Evolutionary conservation across 2,113 vertebrate species (phyloP), one percentile per base, ranked within the genome.

Genomic region (Galemys pyrenaicus): DNA sequence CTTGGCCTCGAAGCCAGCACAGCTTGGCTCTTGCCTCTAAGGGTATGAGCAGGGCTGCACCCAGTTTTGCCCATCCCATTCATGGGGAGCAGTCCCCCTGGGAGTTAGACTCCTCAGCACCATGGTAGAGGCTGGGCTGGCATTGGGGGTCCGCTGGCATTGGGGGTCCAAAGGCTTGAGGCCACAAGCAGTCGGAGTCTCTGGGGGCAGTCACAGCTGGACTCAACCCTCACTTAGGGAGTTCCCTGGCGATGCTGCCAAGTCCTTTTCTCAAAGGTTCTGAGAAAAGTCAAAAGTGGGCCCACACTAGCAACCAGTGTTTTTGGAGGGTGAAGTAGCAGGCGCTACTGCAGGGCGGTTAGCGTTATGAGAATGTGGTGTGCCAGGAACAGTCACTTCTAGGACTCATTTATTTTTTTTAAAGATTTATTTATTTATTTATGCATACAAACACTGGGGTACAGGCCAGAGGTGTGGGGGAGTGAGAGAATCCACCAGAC

Each of bases 241-340:
- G 26, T 81, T 65, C 70, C 41, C 49, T 9, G 9, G 46, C 28
- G 65, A 87, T 46, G 81, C 60, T 37, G 0, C 19, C 41, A 73
- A 65, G 30, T 65, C 65, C 20, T 95, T 49, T 75, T 9, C 79
- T 87, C 64, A 78, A 91, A 74, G n/a, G 22, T 81, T 82, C 79
- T 64, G 17, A 24, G 13, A 77, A 89, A 51, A 41, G 17, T 11
- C 35, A n/a, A 60, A 88, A 32, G 73, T 12, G 17, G 75, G 30
- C 37, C 51, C 39, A 32, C 28, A 28, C 13, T 13, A 51, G 41
- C 39, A 37, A 46, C 13, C 5, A 11, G 46, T 2, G 10, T 73
- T 49, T 56, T 65, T 15, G 68, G 64, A 78, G 22, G 37, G 37
- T 8, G n/a, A 41, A 24, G 13, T 5, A 1, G 19, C 32, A 67